Base-by-base conservation (phyloP, 2,113 vertebrate species). In the Macroglossus sobrinus region DNA sequence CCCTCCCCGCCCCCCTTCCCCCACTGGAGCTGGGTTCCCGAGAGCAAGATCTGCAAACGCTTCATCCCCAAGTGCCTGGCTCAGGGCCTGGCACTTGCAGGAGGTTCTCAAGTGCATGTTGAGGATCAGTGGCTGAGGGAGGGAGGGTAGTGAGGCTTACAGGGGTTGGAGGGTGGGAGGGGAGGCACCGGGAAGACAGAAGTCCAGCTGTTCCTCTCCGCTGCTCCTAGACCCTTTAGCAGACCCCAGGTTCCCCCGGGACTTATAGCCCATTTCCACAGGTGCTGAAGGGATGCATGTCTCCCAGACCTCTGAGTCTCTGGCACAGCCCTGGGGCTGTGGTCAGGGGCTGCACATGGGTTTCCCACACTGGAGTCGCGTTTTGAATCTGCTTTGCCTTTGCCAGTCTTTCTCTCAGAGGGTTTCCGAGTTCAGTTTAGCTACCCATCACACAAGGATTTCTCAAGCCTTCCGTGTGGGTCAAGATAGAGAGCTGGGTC, bases 251-350 rank as follows among this genome's bases (percentile, higher is more conserved):
- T 72, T 15, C 38, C 22, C 1, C 1, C 63, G 47, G 3, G 33
- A 11, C 12, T 40, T 66, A 35, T 57, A 33, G 55, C 33, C 35
- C 10, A 26, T 38, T 38, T 86, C 38, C 0, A 0, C 14, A 74
- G 30, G 24, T 2, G 0, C 1, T 8, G 18, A 78, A 74, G 28
- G 30, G 35, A 43, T 5, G 0, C 0, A 1, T 43, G 3, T 40
- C 26, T 81, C 15, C 18, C 28, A 59, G 33, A 12, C 6, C 18
- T 2, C 40, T 0, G 16, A 26, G 68, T 53, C 68, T 22, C 5
- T 26, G 40, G 24, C 45, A 8, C 22, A 40, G 68, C 12, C n/a
- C 80, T 4, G 33, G 45, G 84, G 28, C 47, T 18, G 38, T 38
- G 38, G n/a, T 22, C 33, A 16, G 33, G 80, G 43, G 78, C 3